A percentile compares a stretch with the other conserved stretches of the same genome.
These are phyloP conservation scores for Aromia moschata DNA, from an alignment of 2,888 invertebrate genomes.

Conservation along the genomic window DNA sequence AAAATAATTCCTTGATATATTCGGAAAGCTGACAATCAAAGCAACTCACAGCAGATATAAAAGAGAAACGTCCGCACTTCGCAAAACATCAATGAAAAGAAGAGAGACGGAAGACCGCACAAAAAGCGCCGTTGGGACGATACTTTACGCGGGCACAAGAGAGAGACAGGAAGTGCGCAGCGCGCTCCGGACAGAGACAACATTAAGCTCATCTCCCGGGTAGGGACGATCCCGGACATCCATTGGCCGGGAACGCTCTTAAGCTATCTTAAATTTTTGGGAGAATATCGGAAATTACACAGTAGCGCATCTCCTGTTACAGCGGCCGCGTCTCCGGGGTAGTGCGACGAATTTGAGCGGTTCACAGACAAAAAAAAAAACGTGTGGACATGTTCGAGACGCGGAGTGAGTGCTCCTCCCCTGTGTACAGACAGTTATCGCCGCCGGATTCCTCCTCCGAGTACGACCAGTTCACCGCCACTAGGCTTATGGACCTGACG, in stretches of 20 bases:
- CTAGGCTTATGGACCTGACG: conserved; percentile 60
- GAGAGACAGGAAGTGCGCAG: conserved; percentile 30
- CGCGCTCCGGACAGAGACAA: conserved; percentile 33
- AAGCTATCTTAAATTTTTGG: conserved; percentile 48
- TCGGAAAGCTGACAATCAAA: neutral
- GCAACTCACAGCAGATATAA: neutral
- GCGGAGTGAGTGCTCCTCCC: conserved; percentile 57
- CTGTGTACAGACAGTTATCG: conserved; percentile 51
- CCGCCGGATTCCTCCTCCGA: conserved; percentile 48
- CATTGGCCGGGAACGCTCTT: conserved; percentile 43
- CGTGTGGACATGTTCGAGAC: conserved; percentile 53
- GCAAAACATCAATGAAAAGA: conserved; percentile 41
- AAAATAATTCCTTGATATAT: neutral
- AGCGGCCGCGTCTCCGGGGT: conserved; percentile 26
- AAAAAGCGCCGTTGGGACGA: conserved; percentile 34
- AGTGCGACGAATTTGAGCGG: conserved; percentile 32
- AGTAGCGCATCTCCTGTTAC: conserved; percentile 39
- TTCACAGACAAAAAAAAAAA: neutral
- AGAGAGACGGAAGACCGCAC: conserved; percentile 30
- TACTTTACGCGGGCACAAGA: conserved; percentile 35
- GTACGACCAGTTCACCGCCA: conserved; percentile 55
- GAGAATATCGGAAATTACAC: conserved; percentile 42
- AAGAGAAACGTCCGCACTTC: conserved; percentile 32
- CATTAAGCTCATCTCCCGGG: conserved; percentile 43
- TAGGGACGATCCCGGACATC: conserved; percentile 42